These are phyloP conservation scores for Platichthys stellatus DNA, from an alignment of 2,113 vertebrate species.

Conservation along the genomic window DNA sequence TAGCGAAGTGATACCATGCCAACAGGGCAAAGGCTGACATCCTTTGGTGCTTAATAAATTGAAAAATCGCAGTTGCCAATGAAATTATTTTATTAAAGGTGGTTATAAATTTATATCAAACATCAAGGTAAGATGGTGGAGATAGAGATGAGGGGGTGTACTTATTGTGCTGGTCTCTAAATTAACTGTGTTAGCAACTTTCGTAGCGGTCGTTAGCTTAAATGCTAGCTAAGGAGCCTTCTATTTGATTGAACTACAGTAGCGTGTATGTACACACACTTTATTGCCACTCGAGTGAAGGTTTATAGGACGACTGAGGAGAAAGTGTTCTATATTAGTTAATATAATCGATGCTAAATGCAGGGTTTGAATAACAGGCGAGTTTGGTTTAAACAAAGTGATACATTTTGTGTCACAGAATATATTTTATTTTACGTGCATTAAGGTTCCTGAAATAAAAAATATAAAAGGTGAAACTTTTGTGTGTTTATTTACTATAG, in stretches of 20 bases:
- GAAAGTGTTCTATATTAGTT: too few relatives aligned
- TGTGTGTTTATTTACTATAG: too few relatives aligned
- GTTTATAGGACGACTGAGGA: too few relatives aligned
- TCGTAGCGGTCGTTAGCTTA: neutral
- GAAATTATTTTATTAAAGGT: conserved; percentile 46
- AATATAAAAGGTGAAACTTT: too few relatives aligned
- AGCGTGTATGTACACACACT: neutral
- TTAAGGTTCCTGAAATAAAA: too few relatives aligned
- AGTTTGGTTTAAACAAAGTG: too few relatives aligned
- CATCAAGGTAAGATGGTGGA: neutral
- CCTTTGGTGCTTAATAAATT: conserved; percentile 69
- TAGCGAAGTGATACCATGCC: conserved; percentile 65
- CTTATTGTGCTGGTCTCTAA: conserved; percentile 9
- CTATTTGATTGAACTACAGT: too few relatives aligned
- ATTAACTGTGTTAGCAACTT: neutral
- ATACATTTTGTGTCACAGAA: too few relatives aligned
- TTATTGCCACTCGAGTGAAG: neutral
- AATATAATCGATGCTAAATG: too few relatives aligned
- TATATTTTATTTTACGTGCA: too few relatives aligned
- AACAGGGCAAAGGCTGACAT: conserved; percentile 64
- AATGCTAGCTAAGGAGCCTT: neutral
- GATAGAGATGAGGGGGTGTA: neutral
- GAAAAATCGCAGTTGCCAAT: conserved; percentile 40
- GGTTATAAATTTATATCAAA: conserved; percentile 32
- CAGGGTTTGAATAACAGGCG: too few relatives aligned